Percentiles rank a stretch among this genome's conserved stretches.
Evolutionary conservation across 2,113 vertebrate genomes (phyloP).

Genomic region (Notothenia coriiceps): DNA sequence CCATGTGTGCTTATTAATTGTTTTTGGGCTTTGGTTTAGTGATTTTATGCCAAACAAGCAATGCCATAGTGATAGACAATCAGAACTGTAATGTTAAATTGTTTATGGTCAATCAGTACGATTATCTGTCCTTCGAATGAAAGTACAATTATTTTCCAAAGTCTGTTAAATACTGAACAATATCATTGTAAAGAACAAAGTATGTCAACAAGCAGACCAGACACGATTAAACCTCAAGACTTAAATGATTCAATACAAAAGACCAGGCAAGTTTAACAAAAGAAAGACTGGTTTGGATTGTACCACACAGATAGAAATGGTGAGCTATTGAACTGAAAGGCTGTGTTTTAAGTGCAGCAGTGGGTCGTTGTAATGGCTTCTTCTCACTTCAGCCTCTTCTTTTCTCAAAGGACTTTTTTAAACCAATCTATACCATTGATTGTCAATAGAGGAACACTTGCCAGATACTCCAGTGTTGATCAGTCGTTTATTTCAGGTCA

Average conservation of each 20-base stretch:
- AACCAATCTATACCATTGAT: constrained; percentile 38
- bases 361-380: constrained; percentile 16
- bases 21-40: background rate
- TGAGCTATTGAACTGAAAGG: background rate
- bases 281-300: background rate
- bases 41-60: background rate
- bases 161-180: background rate
- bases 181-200: background rate
- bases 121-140: background rate
- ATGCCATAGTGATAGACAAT: background rate
- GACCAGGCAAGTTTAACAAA: background rate
- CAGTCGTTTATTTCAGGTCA: constrained; percentile 36
- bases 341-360: constrained; percentile 14
- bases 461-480: constrained; percentile 18
- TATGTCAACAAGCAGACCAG: background rate
- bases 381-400: constrained; percentile 23
- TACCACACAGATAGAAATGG: background rate
- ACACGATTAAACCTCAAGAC: background rate
- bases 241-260: background rate
- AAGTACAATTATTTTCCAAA: background rate
- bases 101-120: background rate
- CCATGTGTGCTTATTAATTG: background rate
- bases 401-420: constrained; percentile 24
- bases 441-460: constrained; percentile 15
- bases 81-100: background rate